Base-by-base conservation (phyloP, 2,797 vertebrate species). In the Sciurus carolinensis region DNA sequence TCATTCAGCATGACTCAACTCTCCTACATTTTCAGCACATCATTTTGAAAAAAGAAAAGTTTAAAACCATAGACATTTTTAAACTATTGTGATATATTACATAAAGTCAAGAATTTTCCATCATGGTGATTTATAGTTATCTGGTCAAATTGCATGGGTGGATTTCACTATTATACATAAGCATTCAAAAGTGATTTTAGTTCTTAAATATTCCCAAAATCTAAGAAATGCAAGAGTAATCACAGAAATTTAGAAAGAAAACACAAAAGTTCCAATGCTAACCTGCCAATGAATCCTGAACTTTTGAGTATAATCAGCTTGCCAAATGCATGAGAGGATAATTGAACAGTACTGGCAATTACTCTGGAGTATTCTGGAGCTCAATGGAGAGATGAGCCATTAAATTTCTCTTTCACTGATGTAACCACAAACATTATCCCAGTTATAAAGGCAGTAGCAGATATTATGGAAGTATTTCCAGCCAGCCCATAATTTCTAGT, bases 31-130 rank as follows among this genome's bases (percentile, higher is more conserved):
- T 88, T 54, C 84, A 13, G 3, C 22, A 73, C 82, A 90, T 90
- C 26, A 44, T 57, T 26, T 85, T 92, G 26, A 33, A 88, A 87
- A 39, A 83, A 14, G 9, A 64, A 54, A 67, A 9, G 0, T 22
- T 71, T 71, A 3, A 82, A 82, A 33, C 17, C 12, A 73, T 0
- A 14, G 76, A 64, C 28, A 69, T 14, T 69, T 89, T 84, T 22
- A 39, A 92, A 86, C n/a, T 66, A 13, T 20, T 82, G 12, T 12
- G 6, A 7, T 52, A n/a, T 59, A 36, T 39, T 84, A 22, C 9
- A 64, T 44, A 59, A 94, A 97, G 92, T 90, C 30, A 44, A 93
- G 18, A 57, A 69, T 20, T 72, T 94, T 88, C 94, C 30, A 90
- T 24, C 12, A 36, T 33, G 47, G 13, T 64, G 14, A 87, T 59